Percentiles rank a stretch among this genome's conserved stretches.
phyloP scores from a whole-genome alignment of 2,797 vertebrate genomes.

The Esox masquinongy region DNA sequence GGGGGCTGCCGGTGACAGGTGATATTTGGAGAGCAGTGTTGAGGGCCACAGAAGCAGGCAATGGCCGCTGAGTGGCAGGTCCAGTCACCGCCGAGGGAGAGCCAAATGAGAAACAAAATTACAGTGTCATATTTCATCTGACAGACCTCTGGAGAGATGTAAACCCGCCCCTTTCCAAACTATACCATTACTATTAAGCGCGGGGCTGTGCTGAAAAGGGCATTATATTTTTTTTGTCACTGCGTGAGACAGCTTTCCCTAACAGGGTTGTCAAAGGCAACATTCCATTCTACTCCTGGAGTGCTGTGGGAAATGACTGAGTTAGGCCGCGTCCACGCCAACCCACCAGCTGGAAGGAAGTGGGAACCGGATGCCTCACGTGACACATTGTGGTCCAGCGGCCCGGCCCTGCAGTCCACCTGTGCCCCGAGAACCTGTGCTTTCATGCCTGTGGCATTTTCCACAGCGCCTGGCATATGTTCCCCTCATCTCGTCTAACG shows the following conservation, averaged over 20 bases:
- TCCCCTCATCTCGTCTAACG: conserved; percentile 33
- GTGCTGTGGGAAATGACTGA: conserved; percentile 30
- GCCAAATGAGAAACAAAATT: conserved; percentile 61
- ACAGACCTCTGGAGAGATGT: conserved; percentile 47
- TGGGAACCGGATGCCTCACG: conserved; percentile 40
- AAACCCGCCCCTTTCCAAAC: conserved; percentile 18
- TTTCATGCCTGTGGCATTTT: conserved; percentile 21
- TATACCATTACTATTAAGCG: conserved; percentile 15
- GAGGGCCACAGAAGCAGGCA: conserved; percentile 28
- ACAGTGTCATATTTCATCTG: conserved; percentile 58
- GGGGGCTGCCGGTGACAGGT: conserved; percentile 32
- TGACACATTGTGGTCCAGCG: conserved; percentile 38
- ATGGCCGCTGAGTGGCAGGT: conserved; percentile 52
- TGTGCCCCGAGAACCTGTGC: background rate
- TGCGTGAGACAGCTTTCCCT: conserved; percentile 35
- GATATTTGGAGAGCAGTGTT: conserved; percentile 29
- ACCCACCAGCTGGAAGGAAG: conserved; percentile 53
- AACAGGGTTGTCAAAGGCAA: conserved; percentile 37
- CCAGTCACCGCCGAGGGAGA: conserved; percentile 7
- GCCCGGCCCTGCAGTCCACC: conserved; percentile 21
- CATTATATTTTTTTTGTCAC: conserved; percentile 25
- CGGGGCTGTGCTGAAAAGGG: conserved; percentile 38
- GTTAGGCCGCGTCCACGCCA: conserved; percentile 42
- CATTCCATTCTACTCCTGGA: background rate
- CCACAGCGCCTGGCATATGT: conserved; percentile 32